Evolutionary conservation across 2,797 vertebrate genomes (phyloP).

Genomic region (Babyrousa celebensis): DNA sequence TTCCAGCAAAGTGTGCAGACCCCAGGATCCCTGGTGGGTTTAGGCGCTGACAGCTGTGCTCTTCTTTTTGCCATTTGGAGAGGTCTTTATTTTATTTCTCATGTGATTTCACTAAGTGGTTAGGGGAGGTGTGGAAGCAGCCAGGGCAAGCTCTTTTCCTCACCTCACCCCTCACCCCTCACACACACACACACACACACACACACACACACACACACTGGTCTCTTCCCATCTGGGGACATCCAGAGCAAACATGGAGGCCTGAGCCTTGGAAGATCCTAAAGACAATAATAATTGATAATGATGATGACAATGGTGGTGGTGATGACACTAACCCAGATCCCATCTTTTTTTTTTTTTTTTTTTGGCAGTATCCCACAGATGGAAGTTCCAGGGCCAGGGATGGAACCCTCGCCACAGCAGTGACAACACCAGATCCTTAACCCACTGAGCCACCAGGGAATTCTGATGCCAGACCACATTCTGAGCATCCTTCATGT

Average conservation of each 20-base stretch:
- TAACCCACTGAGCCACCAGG: too few species aligned
- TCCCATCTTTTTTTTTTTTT: too few species aligned
- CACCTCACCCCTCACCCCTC: too few species aligned
- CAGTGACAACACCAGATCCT: too few species aligned
- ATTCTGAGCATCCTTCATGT: neutral
- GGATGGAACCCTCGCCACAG: too few species aligned
- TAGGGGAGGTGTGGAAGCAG: neutral
- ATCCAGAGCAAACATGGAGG: neutral
- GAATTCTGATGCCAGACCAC: neutral
- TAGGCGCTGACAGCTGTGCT: neutral
- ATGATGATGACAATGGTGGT: too few species aligned
- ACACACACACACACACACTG: too few species aligned
- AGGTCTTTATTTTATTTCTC: neutral
- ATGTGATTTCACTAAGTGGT: neutral
- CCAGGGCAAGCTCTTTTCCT: neutral
- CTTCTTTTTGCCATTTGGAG: neutral
- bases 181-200: too few species aligned
- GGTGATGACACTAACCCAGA: neutral
- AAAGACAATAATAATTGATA: neutral
- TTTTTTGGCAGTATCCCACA: too few species aligned
- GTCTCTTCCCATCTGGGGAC: neutral
- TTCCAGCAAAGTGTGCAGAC: too few species aligned
- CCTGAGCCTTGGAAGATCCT: neutral
- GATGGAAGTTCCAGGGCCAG: too few species aligned
- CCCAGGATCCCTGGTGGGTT: too few species aligned